phyloP scores from a whole-genome alignment of 2,797 vertebrate species.

The Myotis pilosus region DNA sequence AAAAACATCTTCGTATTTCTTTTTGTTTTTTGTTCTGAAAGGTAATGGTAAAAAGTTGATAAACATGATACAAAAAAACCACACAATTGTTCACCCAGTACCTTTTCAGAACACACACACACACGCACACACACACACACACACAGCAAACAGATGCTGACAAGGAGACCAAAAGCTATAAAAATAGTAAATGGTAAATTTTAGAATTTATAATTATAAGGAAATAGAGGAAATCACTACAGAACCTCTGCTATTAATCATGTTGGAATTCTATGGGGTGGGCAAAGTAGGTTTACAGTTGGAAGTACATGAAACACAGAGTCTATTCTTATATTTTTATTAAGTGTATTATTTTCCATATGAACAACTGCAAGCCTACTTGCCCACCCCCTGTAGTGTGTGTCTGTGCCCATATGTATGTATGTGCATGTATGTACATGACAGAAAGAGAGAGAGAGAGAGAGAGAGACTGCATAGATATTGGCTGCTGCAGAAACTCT shows the following conservation, averaged over 20 bases:
- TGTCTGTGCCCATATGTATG: neutral
- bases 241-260: neutral
- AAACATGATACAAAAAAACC: neutral
- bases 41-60: neutral
- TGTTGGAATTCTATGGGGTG: neutral
- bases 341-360: neutral
- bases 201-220: neutral
- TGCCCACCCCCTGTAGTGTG: neutral
- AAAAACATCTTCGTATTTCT: neutral
- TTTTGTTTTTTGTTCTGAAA: neutral
- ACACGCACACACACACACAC: neutral
- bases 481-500: neutral
- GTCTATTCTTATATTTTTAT: neutral
- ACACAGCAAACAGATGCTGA: neutral
- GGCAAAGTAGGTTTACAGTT: neutral
- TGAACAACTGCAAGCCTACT: neutral
- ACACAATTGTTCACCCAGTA: neutral
- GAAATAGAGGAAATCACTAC: neutral
- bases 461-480: neutral
- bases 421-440: rapidly evolving
- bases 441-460: neutral
- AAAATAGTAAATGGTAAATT: neutral
- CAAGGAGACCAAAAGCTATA: neutral
- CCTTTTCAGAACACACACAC: neutral
- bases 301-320: neutral